phyloP scores from a whole-genome alignment of 2,113 vertebrate species.

The Chunga burmeisteri region DNA sequence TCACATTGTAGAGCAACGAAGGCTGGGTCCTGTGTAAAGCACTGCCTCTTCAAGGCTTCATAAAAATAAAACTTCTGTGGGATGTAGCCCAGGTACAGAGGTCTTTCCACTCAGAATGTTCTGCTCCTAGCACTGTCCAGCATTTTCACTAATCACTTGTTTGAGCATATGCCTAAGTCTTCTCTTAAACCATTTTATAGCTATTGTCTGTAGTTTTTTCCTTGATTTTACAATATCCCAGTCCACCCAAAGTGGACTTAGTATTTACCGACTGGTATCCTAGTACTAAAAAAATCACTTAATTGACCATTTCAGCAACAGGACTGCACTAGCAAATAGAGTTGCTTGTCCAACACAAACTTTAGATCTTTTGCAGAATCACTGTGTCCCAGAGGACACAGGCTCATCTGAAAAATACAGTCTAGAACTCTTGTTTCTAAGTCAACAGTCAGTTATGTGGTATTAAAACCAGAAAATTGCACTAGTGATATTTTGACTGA shows the following conservation, averaged over 20 bases:
- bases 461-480: background rate
- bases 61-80: background rate
- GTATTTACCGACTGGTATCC: background rate
- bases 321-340: background rate
- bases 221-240: background rate
- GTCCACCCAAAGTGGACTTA: background rate
- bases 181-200: background rate
- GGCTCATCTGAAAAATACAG: background rate
- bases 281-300: background rate
- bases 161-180: background rate
- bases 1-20: background rate
- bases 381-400: background rate
- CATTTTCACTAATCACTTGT: background rate
- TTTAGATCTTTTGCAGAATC: background rate
- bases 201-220: background rate
- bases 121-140: background rate
- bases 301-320: background rate
- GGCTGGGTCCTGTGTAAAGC: background rate
- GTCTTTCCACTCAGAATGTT: background rate
- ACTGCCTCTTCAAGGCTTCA: background rate
- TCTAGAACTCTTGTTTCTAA: background rate
- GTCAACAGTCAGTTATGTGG: background rate
- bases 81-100: background rate
- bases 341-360: background rate
- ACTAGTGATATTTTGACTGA: background rate